Conservation (phyloP, 2,113 vertebrate genomes). For the Leuciscus idus region DNA sequence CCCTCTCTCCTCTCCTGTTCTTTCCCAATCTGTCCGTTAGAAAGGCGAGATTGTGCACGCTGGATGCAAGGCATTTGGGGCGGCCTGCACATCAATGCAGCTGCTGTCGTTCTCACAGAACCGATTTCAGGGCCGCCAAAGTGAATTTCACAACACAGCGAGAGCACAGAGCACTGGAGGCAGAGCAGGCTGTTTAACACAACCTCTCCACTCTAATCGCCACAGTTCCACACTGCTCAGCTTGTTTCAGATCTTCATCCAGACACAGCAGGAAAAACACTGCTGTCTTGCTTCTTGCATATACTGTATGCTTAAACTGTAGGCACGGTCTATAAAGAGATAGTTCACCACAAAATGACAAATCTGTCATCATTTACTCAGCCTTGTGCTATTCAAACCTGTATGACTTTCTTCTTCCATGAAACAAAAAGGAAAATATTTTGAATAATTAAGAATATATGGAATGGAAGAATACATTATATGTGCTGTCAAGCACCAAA, state of each 20-base stretch:
- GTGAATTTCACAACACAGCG: slow-evolving; percentile 69
- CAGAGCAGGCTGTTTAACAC: slow-evolving; percentile 14
- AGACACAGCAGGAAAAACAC: slow-evolving; percentile 51
- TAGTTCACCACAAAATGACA: not conserved
- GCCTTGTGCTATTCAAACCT: not conserved
- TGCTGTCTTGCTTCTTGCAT: slow-evolving; percentile 44
- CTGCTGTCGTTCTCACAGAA: slow-evolving; percentile 74
- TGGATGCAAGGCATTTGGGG: slow-evolving; percentile 42
- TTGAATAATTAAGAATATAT: not conserved
- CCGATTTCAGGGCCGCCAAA: slow-evolving; percentile 76
- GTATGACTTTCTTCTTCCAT: not conserved
- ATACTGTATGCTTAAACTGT: not conserved
- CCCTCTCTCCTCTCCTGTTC: not conserved
- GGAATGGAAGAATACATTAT: not conserved
- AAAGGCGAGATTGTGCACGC: slow-evolving; percentile 6
- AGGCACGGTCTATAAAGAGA: not conserved
- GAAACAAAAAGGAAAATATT: not conserved
- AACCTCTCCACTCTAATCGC: slow-evolving; percentile 70
- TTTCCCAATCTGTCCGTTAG: not conserved
- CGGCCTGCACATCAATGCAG: slow-evolving; percentile 62
- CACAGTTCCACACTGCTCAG: slow-evolving; percentile 66
- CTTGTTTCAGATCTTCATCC: slow-evolving; percentile 22
- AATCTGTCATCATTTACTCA: not conserved
- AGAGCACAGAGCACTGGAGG: not conserved
- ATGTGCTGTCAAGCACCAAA: too few relatives aligned